Conservation (phyloP, 2,113 vertebrate species). For the Charadrius vociferus region DNA sequence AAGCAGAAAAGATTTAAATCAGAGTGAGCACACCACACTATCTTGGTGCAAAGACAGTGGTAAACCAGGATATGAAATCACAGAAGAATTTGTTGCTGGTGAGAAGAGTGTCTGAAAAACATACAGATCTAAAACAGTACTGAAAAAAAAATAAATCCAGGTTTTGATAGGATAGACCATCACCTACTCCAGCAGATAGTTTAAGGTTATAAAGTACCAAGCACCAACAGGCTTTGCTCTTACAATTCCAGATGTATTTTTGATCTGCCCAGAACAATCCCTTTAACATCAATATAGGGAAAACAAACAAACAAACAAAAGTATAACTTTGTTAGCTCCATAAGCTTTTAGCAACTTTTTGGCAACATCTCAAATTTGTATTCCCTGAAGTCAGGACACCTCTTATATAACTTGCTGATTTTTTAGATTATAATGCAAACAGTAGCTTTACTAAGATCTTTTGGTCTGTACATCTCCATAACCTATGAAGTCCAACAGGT, state of each 20-base stretch:
- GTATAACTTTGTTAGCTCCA: not conserved
- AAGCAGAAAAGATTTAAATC: not conserved
- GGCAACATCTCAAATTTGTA: not conserved
- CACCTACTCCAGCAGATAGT: not conserved
- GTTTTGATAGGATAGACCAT: not conserved
- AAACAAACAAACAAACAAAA: too few species aligned
- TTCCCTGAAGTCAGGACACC: not conserved
- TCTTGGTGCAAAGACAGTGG: not conserved
- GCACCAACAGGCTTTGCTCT: not conserved
- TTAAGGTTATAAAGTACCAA: not conserved
- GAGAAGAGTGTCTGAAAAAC: not conserved
- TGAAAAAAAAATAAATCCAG: not conserved
- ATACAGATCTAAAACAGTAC: not conserved
- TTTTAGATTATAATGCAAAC: not conserved
- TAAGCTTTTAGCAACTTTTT: not conserved
- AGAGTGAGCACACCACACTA: not conserved
- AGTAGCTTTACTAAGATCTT: not conserved
- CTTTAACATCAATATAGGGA: not conserved
- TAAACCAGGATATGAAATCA: not conserved
- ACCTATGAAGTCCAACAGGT: not conserved
- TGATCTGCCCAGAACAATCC: not conserved
- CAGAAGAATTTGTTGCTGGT: fast-evolving
- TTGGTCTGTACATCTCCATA: not conserved
- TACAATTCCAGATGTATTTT: not conserved
- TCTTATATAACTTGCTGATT: not conserved